Conservation (phyloP, 1,140 invertebrate species). For the Archivesica marissinica region DNA sequence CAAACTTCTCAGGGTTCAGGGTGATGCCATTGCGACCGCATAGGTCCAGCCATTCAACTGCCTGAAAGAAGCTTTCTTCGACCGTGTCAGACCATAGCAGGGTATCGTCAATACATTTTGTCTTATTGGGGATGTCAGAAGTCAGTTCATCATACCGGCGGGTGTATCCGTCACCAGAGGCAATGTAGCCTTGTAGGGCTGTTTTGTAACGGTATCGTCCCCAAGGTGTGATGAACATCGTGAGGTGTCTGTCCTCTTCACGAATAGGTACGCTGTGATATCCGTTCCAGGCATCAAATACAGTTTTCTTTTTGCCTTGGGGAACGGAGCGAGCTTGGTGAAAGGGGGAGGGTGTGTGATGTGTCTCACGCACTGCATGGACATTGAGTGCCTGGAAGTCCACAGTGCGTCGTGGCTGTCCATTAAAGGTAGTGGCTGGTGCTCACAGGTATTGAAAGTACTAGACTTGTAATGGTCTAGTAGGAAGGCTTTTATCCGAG, state of each 20-base stretch:
- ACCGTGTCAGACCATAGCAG: constrained; percentile 60
- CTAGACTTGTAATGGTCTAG: constrained; percentile 52
- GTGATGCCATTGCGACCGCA: constrained; percentile 72
- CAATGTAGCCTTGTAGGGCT: constrained; percentile 62
- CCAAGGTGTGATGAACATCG: constrained; percentile 65
- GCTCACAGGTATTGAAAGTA: constrained; percentile 66
- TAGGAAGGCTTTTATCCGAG: constrained; percentile 22
- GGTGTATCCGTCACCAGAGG: constrained; percentile 67
- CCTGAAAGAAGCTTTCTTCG: constrained; percentile 60
- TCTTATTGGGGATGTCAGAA: constrained; percentile 65
- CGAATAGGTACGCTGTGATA: constrained; percentile 60
- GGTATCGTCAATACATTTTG: constrained; percentile 71
- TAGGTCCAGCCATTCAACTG: constrained; percentile 63
- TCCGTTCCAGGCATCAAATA: too few species aligned
- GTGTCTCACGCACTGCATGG: constrained; percentile 15
- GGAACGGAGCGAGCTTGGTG: constrained; percentile 56
- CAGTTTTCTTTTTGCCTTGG: constrained; percentile 46
- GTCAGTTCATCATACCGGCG: neutral
- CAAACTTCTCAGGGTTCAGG: constrained; percentile 75
- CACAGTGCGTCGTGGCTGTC: constrained; percentile 59
- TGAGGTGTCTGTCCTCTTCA: constrained; percentile 51
- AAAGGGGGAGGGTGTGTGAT: constrained; percentile 36
- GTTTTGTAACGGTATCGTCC: constrained; percentile 64
- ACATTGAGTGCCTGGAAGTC: constrained; percentile 37
- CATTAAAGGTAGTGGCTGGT: constrained; percentile 57